Evolutionary conservation across 2,888 invertebrate species (phyloP).

Genomic region (Metallyticus violacea): DNA sequence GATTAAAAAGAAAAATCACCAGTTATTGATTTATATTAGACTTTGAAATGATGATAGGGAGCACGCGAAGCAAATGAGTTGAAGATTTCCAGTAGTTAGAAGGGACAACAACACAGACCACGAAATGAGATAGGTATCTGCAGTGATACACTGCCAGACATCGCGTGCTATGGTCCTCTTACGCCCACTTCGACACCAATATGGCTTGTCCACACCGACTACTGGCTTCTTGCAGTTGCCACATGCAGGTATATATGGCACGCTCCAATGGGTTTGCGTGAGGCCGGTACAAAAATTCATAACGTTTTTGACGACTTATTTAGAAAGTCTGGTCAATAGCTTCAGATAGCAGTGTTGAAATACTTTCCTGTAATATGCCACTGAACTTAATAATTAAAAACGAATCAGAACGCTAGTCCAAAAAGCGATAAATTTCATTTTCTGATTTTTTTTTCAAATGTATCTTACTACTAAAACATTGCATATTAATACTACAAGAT

Average conservation of each 20-base stretch:
- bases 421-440: too few relatives aligned
- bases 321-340: too few relatives aligned
- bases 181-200: neutral
- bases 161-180: neutral
- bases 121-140: neutral
- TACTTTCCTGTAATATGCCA: too few relatives aligned
- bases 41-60: neutral
- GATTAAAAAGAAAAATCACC: neutral
- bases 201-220: neutral
- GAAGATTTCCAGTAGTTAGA: neutral
- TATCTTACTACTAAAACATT: too few relatives aligned
- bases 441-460: too few relatives aligned
- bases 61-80: neutral
- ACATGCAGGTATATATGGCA: neutral
- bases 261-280: too few relatives aligned
- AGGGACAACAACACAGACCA: neutral
- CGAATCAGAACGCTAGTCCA: too few relatives aligned
- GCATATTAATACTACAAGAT: too few relatives aligned
- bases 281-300: neutral
- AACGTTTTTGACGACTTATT: neutral
- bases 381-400: too few relatives aligned
- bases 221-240: neutral
- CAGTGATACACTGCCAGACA: neutral
- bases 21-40: neutral
- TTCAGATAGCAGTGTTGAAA: too few relatives aligned